A percentile compares a stretch with the other conserved stretches of the same genome.
Evolutionary conservation across 2,888 invertebrate species (phyloP).

Genomic region (Parnassius smintheus): DNA sequence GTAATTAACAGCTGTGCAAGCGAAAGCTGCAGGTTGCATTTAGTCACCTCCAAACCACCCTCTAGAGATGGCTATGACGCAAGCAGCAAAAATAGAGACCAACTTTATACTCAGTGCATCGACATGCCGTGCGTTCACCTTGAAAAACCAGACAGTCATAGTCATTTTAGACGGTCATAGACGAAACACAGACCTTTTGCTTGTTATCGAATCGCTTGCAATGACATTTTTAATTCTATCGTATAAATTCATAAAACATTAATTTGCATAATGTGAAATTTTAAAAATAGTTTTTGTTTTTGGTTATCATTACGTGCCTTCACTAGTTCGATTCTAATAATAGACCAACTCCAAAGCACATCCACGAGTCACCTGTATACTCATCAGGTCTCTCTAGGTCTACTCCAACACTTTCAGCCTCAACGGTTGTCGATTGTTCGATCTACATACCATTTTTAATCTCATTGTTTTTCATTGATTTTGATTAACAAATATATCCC

Average conservation of each 20-base stretch:
- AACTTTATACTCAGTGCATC: conserved; percentile 15
- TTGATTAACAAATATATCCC: too few relatives aligned
- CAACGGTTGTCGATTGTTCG: too few relatives aligned
- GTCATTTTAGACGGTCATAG: not conserved
- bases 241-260: not conserved
- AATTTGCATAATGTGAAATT: too few relatives aligned
- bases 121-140: conserved; percentile 25
- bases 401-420: too few relatives aligned
- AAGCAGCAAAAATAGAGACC: conserved; percentile 7
- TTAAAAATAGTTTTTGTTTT: too few relatives aligned
- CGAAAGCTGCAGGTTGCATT: not conserved
- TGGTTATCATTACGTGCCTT: too few relatives aligned
- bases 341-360: too few relatives aligned
- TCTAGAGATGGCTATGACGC: conserved; percentile 13
- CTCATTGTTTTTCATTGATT: too few relatives aligned
- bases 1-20: not conserved
- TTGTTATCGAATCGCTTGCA: not conserved
- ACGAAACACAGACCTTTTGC: not conserved
- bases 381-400: too few relatives aligned
- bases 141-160: conserved; percentile 18
- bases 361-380: too few relatives aligned
- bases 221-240: conserved; percentile 9
- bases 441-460: too few relatives aligned
- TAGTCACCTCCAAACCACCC: conserved; percentile 5
- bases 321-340: too few relatives aligned